phyloP scores from a whole-genome alignment of 2,113 vertebrate genomes.

The Glaucomys volans region DNA sequence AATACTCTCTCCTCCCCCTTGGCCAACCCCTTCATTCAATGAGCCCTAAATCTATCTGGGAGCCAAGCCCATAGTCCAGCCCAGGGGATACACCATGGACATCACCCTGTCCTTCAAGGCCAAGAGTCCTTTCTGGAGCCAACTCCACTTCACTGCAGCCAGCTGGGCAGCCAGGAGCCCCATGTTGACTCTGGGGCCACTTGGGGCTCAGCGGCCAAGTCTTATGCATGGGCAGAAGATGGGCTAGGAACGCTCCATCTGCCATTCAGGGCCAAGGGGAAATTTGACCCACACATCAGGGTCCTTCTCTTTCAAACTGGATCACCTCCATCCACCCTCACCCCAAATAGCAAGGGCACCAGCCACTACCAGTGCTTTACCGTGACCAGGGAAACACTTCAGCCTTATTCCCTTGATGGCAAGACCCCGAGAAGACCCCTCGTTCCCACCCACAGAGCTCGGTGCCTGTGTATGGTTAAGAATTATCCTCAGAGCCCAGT shows the following conservation, averaged over 20 bases:
- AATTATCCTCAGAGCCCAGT: too few species aligned
- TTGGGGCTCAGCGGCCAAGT: neutral
- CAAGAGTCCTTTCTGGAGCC: neutral
- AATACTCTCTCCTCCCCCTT: neutral
- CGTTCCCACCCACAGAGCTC: neutral
- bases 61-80: neutral
- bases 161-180: neutral
- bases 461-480: neutral
- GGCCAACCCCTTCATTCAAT: neutral
- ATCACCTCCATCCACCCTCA: neutral
- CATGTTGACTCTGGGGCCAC: neutral
- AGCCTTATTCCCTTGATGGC: neutral
- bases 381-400: fast-evolving
- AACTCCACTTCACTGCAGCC: fast-evolving
- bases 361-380: fast-evolving
- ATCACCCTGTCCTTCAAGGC: neutral
- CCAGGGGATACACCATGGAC: neutral
- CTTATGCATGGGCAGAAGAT: neutral
- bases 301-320: neutral
- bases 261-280: neutral
- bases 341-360: fast-evolving
- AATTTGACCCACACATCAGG: neutral
- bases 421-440: neutral
- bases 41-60: neutral
- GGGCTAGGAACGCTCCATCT: neutral